Base-by-base conservation (phyloP, 2,113 vertebrate genomes). In the Albula glossodonta region DNA sequence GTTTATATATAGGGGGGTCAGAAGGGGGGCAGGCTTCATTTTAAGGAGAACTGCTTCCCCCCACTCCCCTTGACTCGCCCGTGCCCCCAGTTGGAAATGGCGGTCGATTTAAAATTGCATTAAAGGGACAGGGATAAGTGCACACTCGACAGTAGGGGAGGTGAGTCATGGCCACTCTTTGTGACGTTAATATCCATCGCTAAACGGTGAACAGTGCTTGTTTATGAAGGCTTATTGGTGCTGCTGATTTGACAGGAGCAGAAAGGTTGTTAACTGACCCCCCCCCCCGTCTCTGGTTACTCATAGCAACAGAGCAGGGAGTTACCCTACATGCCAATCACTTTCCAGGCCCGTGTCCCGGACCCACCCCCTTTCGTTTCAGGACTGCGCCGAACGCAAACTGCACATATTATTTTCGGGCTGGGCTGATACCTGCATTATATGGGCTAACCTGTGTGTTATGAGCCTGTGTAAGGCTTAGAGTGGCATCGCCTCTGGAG, bases 351-450 rank as follows among this genome's bases (percentile, higher is more conserved):
- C 7, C 56, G 0, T 12, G 11, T 2, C 56, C 56, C 56, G 11
- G 3, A 3, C 17, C 22, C 17, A 8, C 41, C 50, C 19, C 19
- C 50, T 80, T 31, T 49, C 9, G 25, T 17, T 17, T 19, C 12
- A 13, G 74, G 52, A 22, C 3, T n/a, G 6, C 17, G 78, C 70
- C 41, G 60, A 80, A 85, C 31, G 56, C 57, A 60, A 85, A 53
- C 57, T 52, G 53, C 2, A 78, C 5, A 13, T 10, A 79, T 19
- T 53, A n/a, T 22, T 6, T 50, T 53, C 11, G 13, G 74, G 49
- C 5, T 31, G 56, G 78, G 77, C 31, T 25, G 51, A 78, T 57
- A 78, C 50, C 49, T 80, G 66, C 86, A 80, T 83, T 84, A 70
- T 48, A 49, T 52, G 57, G 25, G 31, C 25, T 74, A 49, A 53